Evolutionary conservation across 2,797 vertebrate species (phyloP), one percentile per base, ranked within the genome.

Genomic region (Adelosebastes latens): DNA sequence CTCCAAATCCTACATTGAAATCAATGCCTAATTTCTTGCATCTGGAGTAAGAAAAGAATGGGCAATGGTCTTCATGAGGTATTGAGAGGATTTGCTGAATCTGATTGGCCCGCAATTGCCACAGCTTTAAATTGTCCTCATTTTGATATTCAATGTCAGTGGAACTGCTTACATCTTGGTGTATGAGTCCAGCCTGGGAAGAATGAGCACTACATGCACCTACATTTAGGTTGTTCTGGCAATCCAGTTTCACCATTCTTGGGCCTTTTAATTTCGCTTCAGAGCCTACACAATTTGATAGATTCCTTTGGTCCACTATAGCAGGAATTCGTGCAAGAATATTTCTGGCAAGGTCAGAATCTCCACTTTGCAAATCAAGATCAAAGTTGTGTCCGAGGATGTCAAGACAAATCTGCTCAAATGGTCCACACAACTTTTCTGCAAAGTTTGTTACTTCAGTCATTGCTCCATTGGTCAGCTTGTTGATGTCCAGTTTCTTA

Each of bases 391-490:
- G 81, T 67, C 20, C 39, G 13, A 86, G 22, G 46, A 86, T 25
- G 2, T 88, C 79, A 27, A 84, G 36, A 77, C 60, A 75, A 64
- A 82, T 81, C 58, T 82, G 55, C n/a, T 84, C 76, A 86, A 74
- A 88, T 32, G 75, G 80, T 20, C 87, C 84, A 70, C 81, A 88
- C 65, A 88, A 58, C 42, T 22, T 24, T 56, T 88, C 56, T 49
- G 78, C 72, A 64, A 85, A 88, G 55, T 67, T 64, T 24, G 56
- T 24, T 22, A 88, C 78, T 74, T 86, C 87, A 14, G 27, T 71
- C 49, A 88, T 74, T 14, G 72, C 69, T 34, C 79, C 84, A 39
- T 75, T 86, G 32, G 81, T 81, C 72, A 86, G 11, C 65, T n/a
- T 79, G 16, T 34, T 71, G 32, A 86, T 13, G 1, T 84, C 58